A percentile compares a stretch with the other conserved stretches of the same genome.
These are phyloP conservation scores for Macrotis lagotis DNA, from an alignment of 2,113 vertebrate species.

Conservation along the genomic window DNA sequence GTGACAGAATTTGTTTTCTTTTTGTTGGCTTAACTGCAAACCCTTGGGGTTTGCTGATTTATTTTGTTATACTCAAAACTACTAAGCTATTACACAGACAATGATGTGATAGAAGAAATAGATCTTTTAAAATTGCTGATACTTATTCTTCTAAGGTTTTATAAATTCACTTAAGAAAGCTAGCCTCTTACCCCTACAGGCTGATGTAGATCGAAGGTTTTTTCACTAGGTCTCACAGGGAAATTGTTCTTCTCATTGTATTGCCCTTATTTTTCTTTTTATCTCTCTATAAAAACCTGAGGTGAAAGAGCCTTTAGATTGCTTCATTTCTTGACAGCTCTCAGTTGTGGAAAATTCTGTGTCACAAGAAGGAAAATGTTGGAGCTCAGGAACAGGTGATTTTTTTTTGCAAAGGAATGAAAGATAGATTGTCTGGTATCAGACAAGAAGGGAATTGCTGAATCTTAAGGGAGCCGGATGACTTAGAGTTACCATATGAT, in stretches of 20 bases:
- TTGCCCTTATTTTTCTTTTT: background rate
- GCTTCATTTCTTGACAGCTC: slow-evolving; percentile 6
- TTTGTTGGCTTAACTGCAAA: slow-evolving; percentile 33
- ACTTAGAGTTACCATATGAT: background rate
- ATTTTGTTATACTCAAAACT: slow-evolving; percentile 30
- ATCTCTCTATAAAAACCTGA: background rate
- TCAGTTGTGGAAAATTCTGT: background rate
- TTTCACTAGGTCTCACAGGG: background rate
- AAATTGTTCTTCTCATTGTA: background rate
- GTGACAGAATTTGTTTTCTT: slow-evolving; percentile 51
- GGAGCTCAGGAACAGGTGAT: background rate
- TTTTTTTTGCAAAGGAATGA: background rate
- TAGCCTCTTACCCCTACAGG: background rate
- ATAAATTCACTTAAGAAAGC: slow-evolving; percentile 15
- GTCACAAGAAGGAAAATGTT: background rate
- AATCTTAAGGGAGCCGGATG: background rate
- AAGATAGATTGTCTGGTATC: background rate
- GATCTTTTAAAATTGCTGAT: background rate
- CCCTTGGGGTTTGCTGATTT: slow-evolving; percentile 31
- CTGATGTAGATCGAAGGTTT: background rate
- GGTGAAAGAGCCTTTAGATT: background rate
- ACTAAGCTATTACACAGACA: slow-evolving; percentile 28
- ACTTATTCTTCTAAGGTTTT: background rate
- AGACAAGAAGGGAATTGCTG: background rate
- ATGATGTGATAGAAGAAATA: background rate